Evolutionary conservation across 1,140 invertebrate species (phyloP).

Genomic region (Trichogramma pretiosum): DNA sequence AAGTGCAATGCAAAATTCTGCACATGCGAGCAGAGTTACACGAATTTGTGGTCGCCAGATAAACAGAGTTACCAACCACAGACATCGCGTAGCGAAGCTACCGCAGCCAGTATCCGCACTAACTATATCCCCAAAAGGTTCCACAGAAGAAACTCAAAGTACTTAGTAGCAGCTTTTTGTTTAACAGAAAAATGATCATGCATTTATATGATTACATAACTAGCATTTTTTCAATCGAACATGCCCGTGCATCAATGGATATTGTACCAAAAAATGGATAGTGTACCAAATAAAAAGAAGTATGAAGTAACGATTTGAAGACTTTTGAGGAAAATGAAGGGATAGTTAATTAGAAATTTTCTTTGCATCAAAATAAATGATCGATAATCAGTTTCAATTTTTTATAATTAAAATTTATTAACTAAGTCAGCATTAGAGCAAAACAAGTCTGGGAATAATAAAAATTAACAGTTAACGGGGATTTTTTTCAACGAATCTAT

Average conservation of each 20-base stretch:
- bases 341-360: too few relatives aligned
- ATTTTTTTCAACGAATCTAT: too few relatives aligned
- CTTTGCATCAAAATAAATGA: too few relatives aligned
- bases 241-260: background rate
- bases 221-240: too few relatives aligned
- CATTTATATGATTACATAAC: background rate
- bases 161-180: background rate
- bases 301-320: too few relatives aligned
- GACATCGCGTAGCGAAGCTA: slow-evolving; percentile 1
- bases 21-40: background rate
- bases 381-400: too few relatives aligned
- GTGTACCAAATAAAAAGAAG: background rate
- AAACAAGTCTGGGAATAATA: too few relatives aligned
- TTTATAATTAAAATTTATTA: too few relatives aligned
- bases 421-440: too few relatives aligned
- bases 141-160: background rate
- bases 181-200: slow-evolving; percentile 1
- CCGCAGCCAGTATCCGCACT: slow-evolving; percentile 5
- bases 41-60: background rate
- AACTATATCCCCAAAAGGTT: slow-evolving; percentile 6
- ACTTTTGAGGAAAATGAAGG: too few relatives aligned
- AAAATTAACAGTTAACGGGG: too few relatives aligned
- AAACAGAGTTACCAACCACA: background rate
- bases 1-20: background rate
- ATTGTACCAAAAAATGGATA: slow-evolving; percentile 4